Conservation (phyloP, 1,140 invertebrate genomes). For the Ceratina australensis region DNA sequence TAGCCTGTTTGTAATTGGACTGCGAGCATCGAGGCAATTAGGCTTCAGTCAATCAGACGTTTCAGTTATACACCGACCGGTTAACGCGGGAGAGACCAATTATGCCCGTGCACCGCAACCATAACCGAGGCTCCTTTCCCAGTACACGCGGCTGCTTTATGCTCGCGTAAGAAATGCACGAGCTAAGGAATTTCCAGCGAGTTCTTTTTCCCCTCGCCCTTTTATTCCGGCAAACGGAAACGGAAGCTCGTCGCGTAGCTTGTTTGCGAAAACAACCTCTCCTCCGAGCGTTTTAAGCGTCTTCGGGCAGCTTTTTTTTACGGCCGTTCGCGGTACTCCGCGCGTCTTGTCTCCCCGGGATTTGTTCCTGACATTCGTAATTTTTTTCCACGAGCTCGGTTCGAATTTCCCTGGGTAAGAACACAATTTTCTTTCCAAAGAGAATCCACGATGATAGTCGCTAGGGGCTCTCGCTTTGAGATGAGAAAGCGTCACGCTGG, state of each 20-base stretch:
- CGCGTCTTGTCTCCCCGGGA: background rate
- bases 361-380: slow-evolving; percentile 13
- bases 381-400: background rate
- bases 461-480: too few relatives aligned
- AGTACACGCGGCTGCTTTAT: background rate
- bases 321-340: too few relatives aligned
- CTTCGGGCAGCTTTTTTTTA: too few relatives aligned
- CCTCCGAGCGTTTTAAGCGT: slow-evolving; percentile 23
- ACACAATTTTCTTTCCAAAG: too few relatives aligned
- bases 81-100: background rate
- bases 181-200: too few relatives aligned
- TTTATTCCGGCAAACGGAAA: background rate
- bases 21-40: slow-evolving; percentile 20
- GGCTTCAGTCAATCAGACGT: slow-evolving; percentile 8
- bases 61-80: background rate
- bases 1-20: slow-evolving; percentile 23
- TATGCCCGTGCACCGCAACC: background rate
- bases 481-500: too few relatives aligned
- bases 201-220: too few relatives aligned
- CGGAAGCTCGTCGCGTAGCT: background rate
- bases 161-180: background rate
- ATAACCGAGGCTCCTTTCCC: too few relatives aligned
- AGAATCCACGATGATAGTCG: too few relatives aligned
- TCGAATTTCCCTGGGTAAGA: too few relatives aligned
- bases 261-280: slow-evolving; percentile 16